Evolutionary conservation across 2,888 invertebrate genomes (phyloP).

Genomic region (Sturmia bella): DNA sequence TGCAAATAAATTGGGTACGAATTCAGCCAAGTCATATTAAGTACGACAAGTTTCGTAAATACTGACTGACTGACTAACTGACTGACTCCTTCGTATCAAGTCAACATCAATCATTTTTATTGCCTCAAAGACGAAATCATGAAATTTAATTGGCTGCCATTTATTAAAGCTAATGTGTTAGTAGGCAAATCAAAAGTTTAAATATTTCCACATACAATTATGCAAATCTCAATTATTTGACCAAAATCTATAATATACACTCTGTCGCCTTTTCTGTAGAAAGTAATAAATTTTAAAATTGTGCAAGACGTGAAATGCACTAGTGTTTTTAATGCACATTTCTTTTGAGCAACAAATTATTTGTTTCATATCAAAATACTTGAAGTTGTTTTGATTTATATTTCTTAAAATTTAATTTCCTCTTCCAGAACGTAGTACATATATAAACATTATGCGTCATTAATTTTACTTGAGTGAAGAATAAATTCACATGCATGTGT

Average conservation of each 20-base stretch:
- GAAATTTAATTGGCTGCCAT: constrained; percentile 29
- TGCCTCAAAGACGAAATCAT: constrained; percentile 13
- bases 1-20: constrained; percentile 32
- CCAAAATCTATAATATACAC: background rate
- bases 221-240: constrained; percentile 26
- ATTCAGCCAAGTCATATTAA: constrained; percentile 14
- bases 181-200: background rate
- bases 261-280: background rate
- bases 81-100: background rate
- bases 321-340: background rate
- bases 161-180: background rate
- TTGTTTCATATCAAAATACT: constrained; percentile 37
- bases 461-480: constrained; percentile 40
- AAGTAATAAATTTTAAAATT: background rate
- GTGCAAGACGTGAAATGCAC: background rate
- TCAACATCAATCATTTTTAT: constrained; percentile 33
- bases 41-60: background rate
- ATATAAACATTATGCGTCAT: constrained; percentile 57
- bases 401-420: constrained; percentile 37
- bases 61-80: too few relatives aligned
- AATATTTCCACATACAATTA: background rate
- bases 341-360: constrained; percentile 3
- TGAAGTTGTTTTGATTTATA: constrained; percentile 23
- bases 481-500: constrained; percentile 1
- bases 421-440: constrained; percentile 36